Percentiles rank a stretch among this genome's conserved stretches.
Conservation (phyloP, 2,797 vertebrate species). For the Peromyscus eremicus region DNA sequence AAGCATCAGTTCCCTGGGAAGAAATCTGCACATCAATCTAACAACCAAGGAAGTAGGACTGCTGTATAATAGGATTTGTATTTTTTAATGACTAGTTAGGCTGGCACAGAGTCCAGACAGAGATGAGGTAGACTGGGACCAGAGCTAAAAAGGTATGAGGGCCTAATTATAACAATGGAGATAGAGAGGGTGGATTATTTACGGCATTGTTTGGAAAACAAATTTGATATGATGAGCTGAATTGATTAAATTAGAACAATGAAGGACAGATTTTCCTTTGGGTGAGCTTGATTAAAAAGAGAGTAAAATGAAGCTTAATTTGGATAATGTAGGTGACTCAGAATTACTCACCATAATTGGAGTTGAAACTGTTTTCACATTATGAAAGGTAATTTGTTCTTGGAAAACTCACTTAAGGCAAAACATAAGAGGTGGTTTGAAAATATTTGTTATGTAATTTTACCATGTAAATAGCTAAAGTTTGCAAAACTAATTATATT, state of each 20-base stretch:
- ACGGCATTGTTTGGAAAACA: constrained; percentile 3
- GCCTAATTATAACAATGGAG: background rate
- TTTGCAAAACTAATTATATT: background rate
- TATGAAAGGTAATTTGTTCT: background rate
- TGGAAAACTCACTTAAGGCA: background rate
- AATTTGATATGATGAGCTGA: background rate
- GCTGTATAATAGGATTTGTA: background rate
- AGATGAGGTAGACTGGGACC: background rate
- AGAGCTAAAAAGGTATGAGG: background rate
- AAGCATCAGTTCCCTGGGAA: background rate
- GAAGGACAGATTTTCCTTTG: constrained; percentile 20
- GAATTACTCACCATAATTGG: background rate
- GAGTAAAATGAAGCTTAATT: background rate
- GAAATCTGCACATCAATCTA: background rate
- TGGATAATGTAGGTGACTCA: background rate
- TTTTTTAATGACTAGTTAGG: background rate
- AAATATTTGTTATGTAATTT: background rate
- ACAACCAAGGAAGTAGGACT: background rate
- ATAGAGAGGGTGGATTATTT: background rate
- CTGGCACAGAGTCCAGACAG: background rate
- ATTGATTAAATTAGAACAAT: background rate
- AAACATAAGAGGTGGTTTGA: background rate
- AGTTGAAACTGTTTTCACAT: background rate
- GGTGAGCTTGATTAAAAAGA: background rate
- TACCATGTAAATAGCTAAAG: background rate